Evolutionary conservation across 2,888 invertebrate genomes (phyloP).

Genomic region (Pemphredon lugubris): DNA sequence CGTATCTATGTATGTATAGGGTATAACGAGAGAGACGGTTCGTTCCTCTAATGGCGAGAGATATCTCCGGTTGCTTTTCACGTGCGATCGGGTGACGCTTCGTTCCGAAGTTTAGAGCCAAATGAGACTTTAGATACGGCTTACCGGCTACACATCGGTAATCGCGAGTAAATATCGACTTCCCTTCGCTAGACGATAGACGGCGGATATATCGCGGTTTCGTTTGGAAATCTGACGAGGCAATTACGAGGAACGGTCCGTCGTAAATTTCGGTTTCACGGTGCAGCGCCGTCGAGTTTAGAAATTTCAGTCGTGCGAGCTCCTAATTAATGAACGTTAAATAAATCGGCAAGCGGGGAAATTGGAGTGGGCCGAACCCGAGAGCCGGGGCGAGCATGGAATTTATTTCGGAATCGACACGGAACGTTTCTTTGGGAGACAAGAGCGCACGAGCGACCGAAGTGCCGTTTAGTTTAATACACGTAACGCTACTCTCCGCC

Average conservation of each 20-base stretch:
- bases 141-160: too few relatives aligned
- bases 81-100: too few relatives aligned
- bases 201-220: too few relatives aligned
- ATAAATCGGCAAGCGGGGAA: conserved; percentile 45
- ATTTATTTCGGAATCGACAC: conserved; percentile 59
- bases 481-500: conserved; percentile 77
- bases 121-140: too few relatives aligned
- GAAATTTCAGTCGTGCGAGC: conserved; percentile 45
- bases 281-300: conserved; percentile 50
- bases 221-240: neutral
- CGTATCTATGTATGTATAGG: too few relatives aligned
- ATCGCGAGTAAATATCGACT: too few relatives aligned
- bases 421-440: conserved; percentile 53
- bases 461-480: conserved; percentile 77
- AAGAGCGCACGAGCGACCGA: conserved; percentile 36
- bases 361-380: conserved; percentile 21
- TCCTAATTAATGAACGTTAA: conserved; percentile 53
- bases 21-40: neutral
- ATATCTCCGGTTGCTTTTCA: too few relatives aligned
- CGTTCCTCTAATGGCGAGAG: neutral
- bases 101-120: too few relatives aligned
- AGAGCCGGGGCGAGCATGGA: conserved; percentile 28
- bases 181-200: too few relatives aligned
- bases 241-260: conserved; percentile 37
- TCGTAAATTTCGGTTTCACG: conserved; percentile 46